A percentile compares a stretch with the other conserved stretches of the same genome.
These are phyloP conservation scores for Sebastes diploproa DNA, from an alignment of 2,797 vertebrate species.

Conservation along the genomic window DNA sequence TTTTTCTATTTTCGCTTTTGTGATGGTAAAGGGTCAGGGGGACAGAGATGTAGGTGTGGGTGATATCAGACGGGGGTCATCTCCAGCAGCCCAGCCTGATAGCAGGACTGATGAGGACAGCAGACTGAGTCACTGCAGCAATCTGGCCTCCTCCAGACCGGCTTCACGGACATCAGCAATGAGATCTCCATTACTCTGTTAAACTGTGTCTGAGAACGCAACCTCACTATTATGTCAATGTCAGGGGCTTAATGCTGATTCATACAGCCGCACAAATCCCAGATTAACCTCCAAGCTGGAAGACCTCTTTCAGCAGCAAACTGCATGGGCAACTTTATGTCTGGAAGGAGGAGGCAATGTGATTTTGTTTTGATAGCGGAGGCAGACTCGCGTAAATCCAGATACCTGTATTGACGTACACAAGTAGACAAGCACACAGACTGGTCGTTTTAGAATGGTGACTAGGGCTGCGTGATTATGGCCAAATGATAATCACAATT, in stretches of 20 bases:
- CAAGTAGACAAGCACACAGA: not conserved
- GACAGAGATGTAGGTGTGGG: slow-evolving; percentile 20
- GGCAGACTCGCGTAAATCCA: not conserved
- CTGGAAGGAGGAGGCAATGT: slow-evolving; percentile 44
- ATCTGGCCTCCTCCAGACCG: slow-evolving; percentile 63
- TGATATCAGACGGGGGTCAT: slow-evolving; percentile 51
- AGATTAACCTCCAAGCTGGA: slow-evolving; percentile 76
- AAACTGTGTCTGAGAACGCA: slow-evolving; percentile 77
- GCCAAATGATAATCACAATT: not conserved
- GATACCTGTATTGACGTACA: not conserved
- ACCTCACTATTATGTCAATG: slow-evolving; percentile 80
- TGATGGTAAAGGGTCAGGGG: slow-evolving; percentile 32
- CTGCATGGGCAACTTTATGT: slow-evolving; percentile 45
- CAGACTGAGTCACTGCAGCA: slow-evolving; percentile 50
- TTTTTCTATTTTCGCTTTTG: slow-evolving; percentile 10
- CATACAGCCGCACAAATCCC: slow-evolving; percentile 75
- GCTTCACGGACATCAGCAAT: slow-evolving; percentile 75
- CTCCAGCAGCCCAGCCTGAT: slow-evolving; percentile 47
- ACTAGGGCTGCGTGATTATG: not conserved
- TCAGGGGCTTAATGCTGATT: slow-evolving; percentile 81
- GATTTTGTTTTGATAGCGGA: slow-evolving; percentile 53
- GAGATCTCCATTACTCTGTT: slow-evolving; percentile 82
- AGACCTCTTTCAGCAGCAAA: slow-evolving; percentile 55
- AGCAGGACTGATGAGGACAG: slow-evolving; percentile 70
- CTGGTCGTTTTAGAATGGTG: not conserved